Percentiles rank a stretch among this genome's conserved stretches.
Evolutionary conservation across 2,113 vertebrate genomes (phyloP).

Genomic region (Pygathrix nemaeus): DNA sequence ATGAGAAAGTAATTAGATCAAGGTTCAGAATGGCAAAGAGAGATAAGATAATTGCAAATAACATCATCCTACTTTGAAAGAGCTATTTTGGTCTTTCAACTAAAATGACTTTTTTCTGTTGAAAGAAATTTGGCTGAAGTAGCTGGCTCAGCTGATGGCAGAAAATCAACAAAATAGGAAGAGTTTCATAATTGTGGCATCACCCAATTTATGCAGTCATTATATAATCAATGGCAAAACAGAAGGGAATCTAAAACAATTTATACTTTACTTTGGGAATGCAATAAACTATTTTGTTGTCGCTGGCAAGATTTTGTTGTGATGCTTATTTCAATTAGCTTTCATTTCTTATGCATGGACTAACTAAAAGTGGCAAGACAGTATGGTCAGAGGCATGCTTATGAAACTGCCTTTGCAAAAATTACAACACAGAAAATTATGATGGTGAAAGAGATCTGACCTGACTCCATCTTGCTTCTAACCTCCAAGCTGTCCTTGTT

Average conservation of each 20-base stretch:
- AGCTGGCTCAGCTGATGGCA: constrained; percentile 17
- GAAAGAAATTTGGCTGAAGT: constrained; percentile 51
- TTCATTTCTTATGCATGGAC: background rate
- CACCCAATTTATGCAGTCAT: background rate
- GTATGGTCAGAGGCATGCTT: background rate
- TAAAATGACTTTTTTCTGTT: background rate
- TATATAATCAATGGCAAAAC: constrained; percentile 20
- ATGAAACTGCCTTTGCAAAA: no score
- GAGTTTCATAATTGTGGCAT: background rate
- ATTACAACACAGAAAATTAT: no score
- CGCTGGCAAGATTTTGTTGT: background rate
- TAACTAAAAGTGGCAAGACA: background rate
- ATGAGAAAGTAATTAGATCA: constrained; percentile 48
- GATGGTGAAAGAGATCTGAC: no score
- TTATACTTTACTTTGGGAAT: background rate
- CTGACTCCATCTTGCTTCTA: no score
- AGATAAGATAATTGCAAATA: constrained; percentile 14
- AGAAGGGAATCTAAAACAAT: background rate
- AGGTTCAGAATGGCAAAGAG: background rate
- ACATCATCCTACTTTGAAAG: constrained; percentile 25
- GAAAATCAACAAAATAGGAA: constrained; percentile 28
- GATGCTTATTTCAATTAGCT: background rate
- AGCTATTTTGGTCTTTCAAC: constrained; percentile 27
- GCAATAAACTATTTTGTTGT: background rate
- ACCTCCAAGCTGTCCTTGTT: no score